Evolutionary conservation across 2,888 invertebrate species (phyloP).

Genomic region (Stegophylla sp.): DNA sequence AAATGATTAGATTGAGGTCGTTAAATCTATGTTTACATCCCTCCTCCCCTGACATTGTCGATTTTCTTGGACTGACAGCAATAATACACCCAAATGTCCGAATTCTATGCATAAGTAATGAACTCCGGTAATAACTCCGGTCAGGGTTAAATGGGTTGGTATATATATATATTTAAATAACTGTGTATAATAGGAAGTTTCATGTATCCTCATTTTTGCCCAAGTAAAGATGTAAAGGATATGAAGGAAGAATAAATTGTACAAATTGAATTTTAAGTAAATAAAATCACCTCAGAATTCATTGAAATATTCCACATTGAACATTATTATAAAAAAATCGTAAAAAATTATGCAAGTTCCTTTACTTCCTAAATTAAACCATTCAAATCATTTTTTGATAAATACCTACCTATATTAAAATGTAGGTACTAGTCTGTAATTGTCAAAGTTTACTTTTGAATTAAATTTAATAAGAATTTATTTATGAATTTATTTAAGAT

Average conservation of each 20-base stretch:
- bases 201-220: background rate
- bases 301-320: too few species aligned
- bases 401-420: too few species aligned
- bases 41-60: constrained; percentile 24
- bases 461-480: too few species aligned
- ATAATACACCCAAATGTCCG: constrained; percentile 35
- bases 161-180: constrained; percentile 26
- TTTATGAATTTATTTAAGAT: background rate
- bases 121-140: constrained; percentile 18
- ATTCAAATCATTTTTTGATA: background rate
- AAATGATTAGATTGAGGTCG: constrained; percentile 19
- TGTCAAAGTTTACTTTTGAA: too few species aligned
- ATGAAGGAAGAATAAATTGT: too few species aligned
- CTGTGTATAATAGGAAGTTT: too few species aligned
- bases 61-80: constrained; percentile 42
- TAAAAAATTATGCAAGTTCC: too few species aligned
- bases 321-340: too few species aligned
- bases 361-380: background rate
- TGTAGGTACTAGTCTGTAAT: background rate
- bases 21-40: constrained; percentile 4
- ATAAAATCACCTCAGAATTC: too few species aligned
- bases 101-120: constrained; percentile 55
- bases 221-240: background rate
- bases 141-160: constrained; percentile 30
- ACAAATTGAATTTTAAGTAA: too few species aligned